These are phyloP conservation scores for Rutpela maculata DNA, from an alignment of 2,888 invertebrate species.

Conservation along the genomic window DNA sequence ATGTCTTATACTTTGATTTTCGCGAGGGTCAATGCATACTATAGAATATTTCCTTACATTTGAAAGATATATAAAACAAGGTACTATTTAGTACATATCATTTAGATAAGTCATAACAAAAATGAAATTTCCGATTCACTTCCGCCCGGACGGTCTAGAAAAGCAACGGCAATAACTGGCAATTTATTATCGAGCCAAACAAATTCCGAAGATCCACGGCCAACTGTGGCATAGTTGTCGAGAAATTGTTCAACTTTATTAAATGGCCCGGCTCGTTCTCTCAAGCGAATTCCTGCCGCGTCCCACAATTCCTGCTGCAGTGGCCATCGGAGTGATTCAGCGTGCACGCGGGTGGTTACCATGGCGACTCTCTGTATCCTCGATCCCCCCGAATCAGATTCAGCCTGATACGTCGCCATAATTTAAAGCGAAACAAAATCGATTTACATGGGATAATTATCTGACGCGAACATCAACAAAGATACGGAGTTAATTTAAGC, in stretches of 20 bases:
- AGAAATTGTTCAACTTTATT: constrained; percentile 8
- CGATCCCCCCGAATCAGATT: constrained; percentile 24
- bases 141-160: neutral
- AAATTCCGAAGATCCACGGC: neutral
- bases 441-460: constrained; percentile 44
- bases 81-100: too few species aligned
- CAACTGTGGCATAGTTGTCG: neutral
- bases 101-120: neutral
- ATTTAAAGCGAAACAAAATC: constrained; percentile 46
- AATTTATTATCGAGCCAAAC: constrained; percentile 1
- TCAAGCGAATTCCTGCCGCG: constrained; percentile 19
- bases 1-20: too few species aligned
- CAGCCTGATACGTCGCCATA: constrained; percentile 37
- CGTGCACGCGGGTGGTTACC: constrained; percentile 24
- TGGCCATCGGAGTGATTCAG: constrained; percentile 8
- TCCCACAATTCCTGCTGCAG: constrained; percentile 14
- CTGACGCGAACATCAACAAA: constrained; percentile 3
- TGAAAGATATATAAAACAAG: too few species aligned
- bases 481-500: constrained; percentile 36
- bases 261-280: neutral
- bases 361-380: constrained; percentile 19
- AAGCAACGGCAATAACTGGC: neutral
- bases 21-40: too few species aligned
- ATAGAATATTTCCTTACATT: too few species aligned
- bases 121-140: neutral